Conservation (phyloP, 2,113 vertebrate genomes). For the Probosciger aterrimus region DNA sequence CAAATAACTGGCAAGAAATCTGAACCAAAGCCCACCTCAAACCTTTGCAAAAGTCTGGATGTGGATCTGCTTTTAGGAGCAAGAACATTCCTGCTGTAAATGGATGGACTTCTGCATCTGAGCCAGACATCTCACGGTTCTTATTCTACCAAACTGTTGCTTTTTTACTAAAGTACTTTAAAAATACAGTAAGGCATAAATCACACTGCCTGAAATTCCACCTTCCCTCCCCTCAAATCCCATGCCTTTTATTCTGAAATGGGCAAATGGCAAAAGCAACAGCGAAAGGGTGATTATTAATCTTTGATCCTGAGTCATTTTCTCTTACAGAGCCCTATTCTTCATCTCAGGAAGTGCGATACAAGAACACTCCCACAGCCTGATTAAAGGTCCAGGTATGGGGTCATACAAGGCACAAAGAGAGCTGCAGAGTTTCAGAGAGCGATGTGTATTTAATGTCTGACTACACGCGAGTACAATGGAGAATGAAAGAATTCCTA, state of each 20-base stretch:
- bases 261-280: conserved; percentile 23
- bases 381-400: conserved; percentile 65
- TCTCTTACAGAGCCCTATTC: conserved; percentile 54
- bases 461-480: not conserved
- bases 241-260: conserved; percentile 36
- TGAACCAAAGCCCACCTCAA: not conserved
- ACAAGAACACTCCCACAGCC: conserved; percentile 52
- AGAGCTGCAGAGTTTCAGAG: not conserved
- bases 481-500: not conserved
- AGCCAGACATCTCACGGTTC: not conserved
- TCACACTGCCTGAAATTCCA: not conserved
- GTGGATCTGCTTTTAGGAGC: not conserved
- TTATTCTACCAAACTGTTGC: not conserved
- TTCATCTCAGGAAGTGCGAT: conserved; percentile 44
- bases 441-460: not conserved
- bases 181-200: not conserved
- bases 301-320: conserved; percentile 61
- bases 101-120: not conserved
- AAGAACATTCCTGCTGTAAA: not conserved
- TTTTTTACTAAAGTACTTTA: conserved; percentile 4
- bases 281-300: conserved; percentile 53
- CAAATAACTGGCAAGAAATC: not conserved
- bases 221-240: not conserved
- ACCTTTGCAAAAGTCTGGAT: not conserved
- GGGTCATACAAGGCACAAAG: conserved; percentile 48